Percentiles rank a stretch among this genome's conserved stretches.
phyloP scores from a whole-genome alignment of 2,888 invertebrate genomes.

The Monoplex corrugatus region DNA sequence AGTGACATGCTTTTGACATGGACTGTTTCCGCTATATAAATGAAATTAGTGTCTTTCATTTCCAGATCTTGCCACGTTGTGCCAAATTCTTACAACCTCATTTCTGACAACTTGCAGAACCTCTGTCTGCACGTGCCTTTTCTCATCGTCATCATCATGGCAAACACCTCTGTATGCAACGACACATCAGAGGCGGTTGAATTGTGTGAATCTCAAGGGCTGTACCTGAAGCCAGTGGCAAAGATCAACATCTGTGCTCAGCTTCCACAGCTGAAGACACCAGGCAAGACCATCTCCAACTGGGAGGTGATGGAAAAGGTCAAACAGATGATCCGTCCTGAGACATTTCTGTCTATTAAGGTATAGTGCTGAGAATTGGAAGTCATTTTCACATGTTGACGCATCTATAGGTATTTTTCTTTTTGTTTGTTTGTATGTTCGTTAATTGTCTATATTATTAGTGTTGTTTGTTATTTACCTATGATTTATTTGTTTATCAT shows the following conservation, averaged over 20 bases:
- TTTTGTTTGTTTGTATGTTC: too few relatives aligned
- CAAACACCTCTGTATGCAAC: conserved; percentile 84
- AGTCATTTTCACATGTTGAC: too few relatives aligned
- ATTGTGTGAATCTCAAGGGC: conserved; percentile 90
- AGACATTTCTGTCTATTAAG: conserved; percentile 91
- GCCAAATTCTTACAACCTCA: not conserved
- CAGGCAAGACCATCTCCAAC: conserved; percentile 94
- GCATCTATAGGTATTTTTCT: too few relatives aligned
- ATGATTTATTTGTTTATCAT: too few relatives aligned
- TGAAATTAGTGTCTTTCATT: not conserved
- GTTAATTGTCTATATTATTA: too few relatives aligned
- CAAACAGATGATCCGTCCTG: conserved; percentile 91
- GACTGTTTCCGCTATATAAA: too few relatives aligned
- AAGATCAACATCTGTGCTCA: conserved; percentile 94
- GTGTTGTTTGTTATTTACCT: too few relatives aligned
- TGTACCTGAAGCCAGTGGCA: conserved; percentile 95
- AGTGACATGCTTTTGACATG: too few relatives aligned
- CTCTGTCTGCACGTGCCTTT: too few relatives aligned
- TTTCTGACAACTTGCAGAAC: not conserved
- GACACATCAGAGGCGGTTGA: conserved; percentile 91
- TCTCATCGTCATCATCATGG: conserved; percentile 61
- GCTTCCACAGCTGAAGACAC: conserved; percentile 89
- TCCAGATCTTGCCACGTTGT: not conserved
- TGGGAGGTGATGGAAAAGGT: conserved; percentile 98
- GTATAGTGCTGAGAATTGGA: too few relatives aligned